Base-by-base conservation (phyloP, 2,113 vertebrate species). In the Cettia cetti region DNA sequence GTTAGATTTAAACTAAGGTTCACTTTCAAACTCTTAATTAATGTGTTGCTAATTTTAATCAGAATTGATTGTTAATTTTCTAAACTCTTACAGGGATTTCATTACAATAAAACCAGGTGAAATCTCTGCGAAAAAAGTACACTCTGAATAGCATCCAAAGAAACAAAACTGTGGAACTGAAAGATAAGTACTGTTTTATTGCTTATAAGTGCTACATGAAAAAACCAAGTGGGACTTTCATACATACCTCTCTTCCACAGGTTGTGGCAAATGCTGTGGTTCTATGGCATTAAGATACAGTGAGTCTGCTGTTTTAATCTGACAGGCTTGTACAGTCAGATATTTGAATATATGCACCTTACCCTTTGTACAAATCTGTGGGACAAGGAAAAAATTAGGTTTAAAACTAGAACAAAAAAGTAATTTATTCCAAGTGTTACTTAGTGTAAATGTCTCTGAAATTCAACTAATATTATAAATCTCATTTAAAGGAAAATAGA, bases 291-390 rank as follows among this genome's bases (percentile, higher is more conserved):
- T 99, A 92, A 99, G 98, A 95, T 99, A 99, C 16, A 99, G 97
- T 0, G 98, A 98, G 60, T 99, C 99, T 3, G 98, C 85, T 94
- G 99, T 98, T 98, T 99, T 99, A 47, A 98, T 98, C 90, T 99
- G 99, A 97, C 99, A 99, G 0, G 99, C 99, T 85, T 99, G 99
- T 52, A 99, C 98, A 91, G 97, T 98, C 96, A 99, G 98, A 63
- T 99, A 99, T 95, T 99, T 99, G 95, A 99, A 99, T 97, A 99
- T 99, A 97, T 99, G 99, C 86, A 99, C 98, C 97, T 98, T 99
- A 12, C 99, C 99, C 96, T 99, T 99, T 49, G 99, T 98, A 93
- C 99, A 99, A 96, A 99, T 99, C 99, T 99, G 96, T 30, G 40
- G 56, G 71, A 90, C 54, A 94, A 68, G 19, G 22, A 56, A 86